Evolutionary conservation across 2,113 vertebrate species (phyloP).

Genomic region (Phalacrocorax carbo): DNA sequence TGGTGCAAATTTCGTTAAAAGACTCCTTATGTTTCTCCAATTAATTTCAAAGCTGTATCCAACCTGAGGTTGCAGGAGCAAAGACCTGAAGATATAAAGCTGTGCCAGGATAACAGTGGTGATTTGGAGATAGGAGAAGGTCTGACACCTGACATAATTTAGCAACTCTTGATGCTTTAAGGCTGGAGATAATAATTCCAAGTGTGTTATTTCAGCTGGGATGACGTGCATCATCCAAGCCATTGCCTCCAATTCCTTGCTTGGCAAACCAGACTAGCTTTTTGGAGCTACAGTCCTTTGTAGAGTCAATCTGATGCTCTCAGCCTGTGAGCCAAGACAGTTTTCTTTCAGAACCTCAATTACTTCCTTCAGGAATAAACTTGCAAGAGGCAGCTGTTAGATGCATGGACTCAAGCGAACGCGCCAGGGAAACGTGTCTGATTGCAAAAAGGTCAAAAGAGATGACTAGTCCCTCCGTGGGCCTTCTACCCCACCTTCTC

Average conservation of each 20-base stretch:
- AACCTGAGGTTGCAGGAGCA: background rate
- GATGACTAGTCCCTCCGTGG: background rate
- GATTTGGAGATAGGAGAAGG: background rate
- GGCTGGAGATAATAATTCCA: background rate
- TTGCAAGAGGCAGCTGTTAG: constrained; percentile 7
- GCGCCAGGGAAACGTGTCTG: background rate
- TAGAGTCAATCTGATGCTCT: background rate
- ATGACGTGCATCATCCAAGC: background rate
- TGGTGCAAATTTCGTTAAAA: background rate
- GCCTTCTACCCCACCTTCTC: background rate
- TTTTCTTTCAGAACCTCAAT: background rate
- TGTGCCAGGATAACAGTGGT: rapidly evolving
- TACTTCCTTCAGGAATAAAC: background rate
- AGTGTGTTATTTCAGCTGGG: background rate
- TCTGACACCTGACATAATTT: background rate
- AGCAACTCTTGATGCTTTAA: background rate
- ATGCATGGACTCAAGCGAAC: background rate
- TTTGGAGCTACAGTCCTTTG: background rate
- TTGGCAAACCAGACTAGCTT: background rate
- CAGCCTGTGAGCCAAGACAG: background rate
- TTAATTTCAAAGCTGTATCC: background rate
- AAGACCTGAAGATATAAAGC: background rate
- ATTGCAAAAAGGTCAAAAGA: background rate
- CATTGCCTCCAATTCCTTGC: background rate
- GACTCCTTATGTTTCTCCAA: background rate